Percentiles rank a stretch among this genome's conserved stretches.
phyloP scores from a whole-genome alignment of 2,888 invertebrate species.

The Anthrax anthrax region DNA sequence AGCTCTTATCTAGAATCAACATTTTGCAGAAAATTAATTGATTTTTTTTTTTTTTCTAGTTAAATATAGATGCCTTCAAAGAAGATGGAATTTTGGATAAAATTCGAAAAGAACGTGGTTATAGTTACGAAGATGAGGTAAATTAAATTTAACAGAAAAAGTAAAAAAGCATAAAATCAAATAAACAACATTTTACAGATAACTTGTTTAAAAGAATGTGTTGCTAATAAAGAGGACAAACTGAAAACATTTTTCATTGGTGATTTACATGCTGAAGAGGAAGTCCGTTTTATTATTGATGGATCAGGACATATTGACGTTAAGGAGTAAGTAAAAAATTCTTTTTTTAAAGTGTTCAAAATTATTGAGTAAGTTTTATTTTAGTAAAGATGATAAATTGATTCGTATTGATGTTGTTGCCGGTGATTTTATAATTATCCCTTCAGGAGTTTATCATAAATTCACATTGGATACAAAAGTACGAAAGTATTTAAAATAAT shows the following conservation, averaged over 20 bases:
- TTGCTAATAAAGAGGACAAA: conserved; percentile 75
- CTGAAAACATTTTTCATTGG: conserved; percentile 78
- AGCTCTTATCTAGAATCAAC: too few relatives aligned
- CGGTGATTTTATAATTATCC: conserved; percentile 85
- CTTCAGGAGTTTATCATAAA: conserved; percentile 92
- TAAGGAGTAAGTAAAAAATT: conserved; percentile 41
- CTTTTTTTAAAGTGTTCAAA: not conserved
- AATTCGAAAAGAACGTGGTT: conserved; percentile 59
- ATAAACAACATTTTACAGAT: too few relatives aligned
- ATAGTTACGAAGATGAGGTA: conserved; percentile 68
- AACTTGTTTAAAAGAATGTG: conserved; percentile 60
- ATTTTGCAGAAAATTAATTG: too few relatives aligned
- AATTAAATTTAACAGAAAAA: too few relatives aligned
- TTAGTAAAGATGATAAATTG: conserved; percentile 61
- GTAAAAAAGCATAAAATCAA: too few relatives aligned
- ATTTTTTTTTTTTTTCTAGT: conserved; percentile 33
- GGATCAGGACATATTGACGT: conserved; percentile 96
- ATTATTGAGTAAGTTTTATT: too few relatives aligned
- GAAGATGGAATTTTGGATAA: conserved; percentile 51
- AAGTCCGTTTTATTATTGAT: conserved; percentile 77
- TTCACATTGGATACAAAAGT: conserved; percentile 80
- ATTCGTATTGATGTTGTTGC: conserved; percentile 71
- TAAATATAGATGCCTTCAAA: conserved; percentile 46
- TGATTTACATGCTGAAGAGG: conserved; percentile 93
- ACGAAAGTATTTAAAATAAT: conserved; percentile 15